These are phyloP conservation scores for Andrena marginata DNA, from an alignment of 2,888 invertebrate species.

Conservation along the genomic window DNA sequence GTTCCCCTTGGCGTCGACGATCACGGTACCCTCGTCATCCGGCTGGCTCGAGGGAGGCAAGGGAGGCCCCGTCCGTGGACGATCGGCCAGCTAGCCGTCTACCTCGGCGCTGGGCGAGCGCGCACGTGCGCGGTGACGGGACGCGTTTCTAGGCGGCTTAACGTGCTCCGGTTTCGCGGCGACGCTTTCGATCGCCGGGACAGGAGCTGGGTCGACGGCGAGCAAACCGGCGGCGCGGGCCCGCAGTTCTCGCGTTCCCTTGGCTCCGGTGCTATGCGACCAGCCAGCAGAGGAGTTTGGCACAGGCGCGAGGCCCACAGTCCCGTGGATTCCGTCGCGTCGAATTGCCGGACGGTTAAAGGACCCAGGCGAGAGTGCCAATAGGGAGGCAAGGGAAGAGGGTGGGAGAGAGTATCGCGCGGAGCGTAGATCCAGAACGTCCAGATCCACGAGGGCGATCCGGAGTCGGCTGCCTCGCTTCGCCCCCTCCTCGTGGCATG, in stretches of 20 bases:
- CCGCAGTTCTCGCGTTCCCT: conserved; percentile 21
- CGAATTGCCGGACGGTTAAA: background rate
- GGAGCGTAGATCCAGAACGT: conserved; percentile 27
- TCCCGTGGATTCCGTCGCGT: background rate
- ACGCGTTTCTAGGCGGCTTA: conserved; percentile 37
- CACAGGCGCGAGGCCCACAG: background rate
- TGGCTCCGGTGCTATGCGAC: background rate
- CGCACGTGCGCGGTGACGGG: conserved; percentile 36
- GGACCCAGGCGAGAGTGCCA: background rate
- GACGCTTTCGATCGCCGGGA: conserved; percentile 56
- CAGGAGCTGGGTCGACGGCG: conserved; percentile 43
- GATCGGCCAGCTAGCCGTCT: conserved; percentile 11
- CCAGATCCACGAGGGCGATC: conserved; percentile 43
- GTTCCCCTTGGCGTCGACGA: conserved; percentile 12
- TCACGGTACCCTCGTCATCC: conserved; percentile 18
- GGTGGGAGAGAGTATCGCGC: conserved; percentile 4
- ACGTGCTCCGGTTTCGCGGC: conserved; percentile 38
- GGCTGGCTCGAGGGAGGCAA: conserved; percentile 5
- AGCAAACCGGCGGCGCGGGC: conserved; percentile 1
- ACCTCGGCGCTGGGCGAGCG: background rate
- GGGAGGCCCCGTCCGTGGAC: conserved; percentile 10
- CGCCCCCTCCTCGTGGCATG: conserved; percentile 40
- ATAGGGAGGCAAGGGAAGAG: too few relatives aligned
- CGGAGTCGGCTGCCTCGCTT: conserved; percentile 18
- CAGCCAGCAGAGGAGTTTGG: too few relatives aligned